Base-by-base conservation (phyloP, 2,797 vertebrate genomes). In the Silurus aristotelis region DNA sequence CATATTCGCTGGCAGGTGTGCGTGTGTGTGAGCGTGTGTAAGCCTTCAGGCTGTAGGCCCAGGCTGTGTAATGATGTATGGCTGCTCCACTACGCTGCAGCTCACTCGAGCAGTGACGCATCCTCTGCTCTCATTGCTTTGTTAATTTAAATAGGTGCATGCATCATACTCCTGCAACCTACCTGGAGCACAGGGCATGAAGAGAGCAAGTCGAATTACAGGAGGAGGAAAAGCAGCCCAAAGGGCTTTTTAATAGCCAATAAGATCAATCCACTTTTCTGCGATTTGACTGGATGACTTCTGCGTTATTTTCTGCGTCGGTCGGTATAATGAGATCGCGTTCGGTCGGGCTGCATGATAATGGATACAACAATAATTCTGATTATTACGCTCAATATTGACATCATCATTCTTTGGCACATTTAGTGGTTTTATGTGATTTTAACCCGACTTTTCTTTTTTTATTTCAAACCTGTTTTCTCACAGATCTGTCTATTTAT, bases 71-170 rank as follows among this genome's bases (percentile, higher is more conserved):
- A 97, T 98, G 96, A 98, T 98, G 94, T 97, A 98, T 98, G 96
- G 95, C 95, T 97, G 96, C 96, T 96, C 95, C 95, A 94, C 96
- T 96, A 96, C 93, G 95, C 94, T 93, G 95, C 94, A 94, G 94
- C 95, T 91, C 91, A 92, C 86, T 92, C 90, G 91, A 94, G 93
- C 94, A 90, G 91, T 95, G 95, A 91, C 94, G 96, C 96, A 98
- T 97, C 97, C 97, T 97, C 96, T 95, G 95, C 97, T 96, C 95
- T 96, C 95, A 95, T 97, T 97, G 96, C 96, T 98, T 97, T 98
- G 97, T 99, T 98, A 97, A 98, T 98, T 98, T 98, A 97, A 98
- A 98, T 97, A 96, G 97, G 96, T 97, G 97, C 97, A 98, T 97
- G 96, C 96, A 97, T 98, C 97, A 97, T 96, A 96, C 95, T 97